Conservation (phyloP, 2,888 invertebrate genomes). For the Drosophila pegasa region DNA sequence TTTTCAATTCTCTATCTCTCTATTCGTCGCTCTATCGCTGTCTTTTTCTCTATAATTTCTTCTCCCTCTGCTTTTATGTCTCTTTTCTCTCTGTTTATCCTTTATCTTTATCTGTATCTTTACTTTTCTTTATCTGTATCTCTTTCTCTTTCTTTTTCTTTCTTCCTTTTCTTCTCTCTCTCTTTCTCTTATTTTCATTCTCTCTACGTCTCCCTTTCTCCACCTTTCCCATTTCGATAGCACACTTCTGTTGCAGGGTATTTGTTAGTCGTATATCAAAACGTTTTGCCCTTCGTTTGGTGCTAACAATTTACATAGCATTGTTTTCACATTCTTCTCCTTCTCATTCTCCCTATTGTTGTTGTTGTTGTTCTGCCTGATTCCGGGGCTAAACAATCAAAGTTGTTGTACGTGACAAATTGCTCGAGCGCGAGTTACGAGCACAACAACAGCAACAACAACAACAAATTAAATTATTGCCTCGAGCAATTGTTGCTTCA, state of each 20-base stretch:
- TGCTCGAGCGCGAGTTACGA: slow-evolving; percentile 83
- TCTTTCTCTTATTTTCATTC: not conserved
- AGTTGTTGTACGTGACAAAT: slow-evolving; percentile 85
- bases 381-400: slow-evolving; percentile 70
- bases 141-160: too few relatives aligned
- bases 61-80: too few relatives aligned
- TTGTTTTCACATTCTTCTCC: slow-evolving; percentile 23
- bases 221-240: not conserved
- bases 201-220: not conserved
- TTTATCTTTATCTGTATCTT: too few relatives aligned
- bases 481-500: slow-evolving; percentile 55
- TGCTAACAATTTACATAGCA: slow-evolving; percentile 21
- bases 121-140: too few relatives aligned
- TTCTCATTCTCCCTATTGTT: slow-evolving; percentile 17
- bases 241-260: slow-evolving; percentile 25
- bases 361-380: slow-evolving; percentile 39
- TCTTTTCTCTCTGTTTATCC: too few relatives aligned
- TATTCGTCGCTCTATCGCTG: too few relatives aligned
- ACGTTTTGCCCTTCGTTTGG: not conserved
- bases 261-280: not conserved
- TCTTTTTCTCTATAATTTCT: too few relatives aligned
- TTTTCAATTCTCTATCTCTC: too few relatives aligned
- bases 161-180: not conserved
- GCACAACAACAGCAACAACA: slow-evolving; percentile 47
- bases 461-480: slow-evolving; percentile 69